These are phyloP conservation scores for Zaprionus tsacasi DNA, from an alignment of 1,140 invertebrate species.

Conservation along the genomic window DNA sequence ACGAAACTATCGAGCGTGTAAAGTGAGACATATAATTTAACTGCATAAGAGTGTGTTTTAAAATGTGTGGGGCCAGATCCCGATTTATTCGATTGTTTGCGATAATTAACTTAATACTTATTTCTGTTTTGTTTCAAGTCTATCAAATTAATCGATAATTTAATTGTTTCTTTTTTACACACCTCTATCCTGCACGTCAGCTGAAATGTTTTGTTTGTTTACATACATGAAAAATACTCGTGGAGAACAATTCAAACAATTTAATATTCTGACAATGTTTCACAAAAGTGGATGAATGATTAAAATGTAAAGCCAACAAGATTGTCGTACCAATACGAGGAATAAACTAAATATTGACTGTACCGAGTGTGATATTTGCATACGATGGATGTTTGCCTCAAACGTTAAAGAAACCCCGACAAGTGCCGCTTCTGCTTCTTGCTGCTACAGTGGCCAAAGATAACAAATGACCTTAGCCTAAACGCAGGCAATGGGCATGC, in stretches of 20 bases:
- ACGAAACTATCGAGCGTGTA: neutral
- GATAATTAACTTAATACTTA: too few relatives aligned
- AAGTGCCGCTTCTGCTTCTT: neutral
- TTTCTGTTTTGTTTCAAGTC: neutral
- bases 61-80: too few relatives aligned
- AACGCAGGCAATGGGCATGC: slow-evolving; percentile 21
- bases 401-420: neutral
- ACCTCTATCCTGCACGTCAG: neutral
- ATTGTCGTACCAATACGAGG: too few relatives aligned
- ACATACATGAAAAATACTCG: neutral
- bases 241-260: too few relatives aligned
- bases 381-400: neutral
- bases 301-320: neutral
- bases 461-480: slow-evolving; percentile 43
- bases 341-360: neutral
- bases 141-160: neutral
- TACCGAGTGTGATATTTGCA: neutral
- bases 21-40: neutral
- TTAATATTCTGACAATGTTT: too few relatives aligned
- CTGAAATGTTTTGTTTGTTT: neutral
- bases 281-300: neutral
- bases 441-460: slow-evolving; percentile 7
- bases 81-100: too few relatives aligned
- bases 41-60: neutral
- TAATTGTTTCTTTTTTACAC: too few relatives aligned